Percentiles rank a stretch among this genome's conserved stretches.
Evolutionary conservation across 2,888 invertebrate species (phyloP).

Genomic region (Eupithecia vulgata): DNA sequence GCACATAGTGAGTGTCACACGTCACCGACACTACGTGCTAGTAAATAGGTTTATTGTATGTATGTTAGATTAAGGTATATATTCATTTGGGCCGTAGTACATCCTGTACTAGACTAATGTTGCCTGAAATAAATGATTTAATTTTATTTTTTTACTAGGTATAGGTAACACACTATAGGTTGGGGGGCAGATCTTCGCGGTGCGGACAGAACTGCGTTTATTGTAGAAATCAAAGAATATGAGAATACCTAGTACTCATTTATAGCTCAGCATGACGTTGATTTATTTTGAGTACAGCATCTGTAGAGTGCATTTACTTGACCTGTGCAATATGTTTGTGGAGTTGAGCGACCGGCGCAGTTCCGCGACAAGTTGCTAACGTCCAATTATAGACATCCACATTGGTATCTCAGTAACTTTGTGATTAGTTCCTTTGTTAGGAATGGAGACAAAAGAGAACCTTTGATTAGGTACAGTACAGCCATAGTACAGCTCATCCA

Average conservation of each 20-base stretch:
- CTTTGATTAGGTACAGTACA: slow-evolving; percentile 10
- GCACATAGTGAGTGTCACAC: too few relatives aligned
- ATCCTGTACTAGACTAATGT: too few relatives aligned
- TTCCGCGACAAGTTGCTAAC: background rate
- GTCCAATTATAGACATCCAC: background rate
- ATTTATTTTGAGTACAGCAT: background rate
- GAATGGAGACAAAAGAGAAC: background rate
- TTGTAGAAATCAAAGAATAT: background rate
- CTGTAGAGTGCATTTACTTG: background rate
- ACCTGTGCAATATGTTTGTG: background rate
- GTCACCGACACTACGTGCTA: too few relatives aligned
- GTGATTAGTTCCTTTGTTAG: background rate
- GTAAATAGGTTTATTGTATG: too few relatives aligned
- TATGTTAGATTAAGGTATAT: too few relatives aligned
- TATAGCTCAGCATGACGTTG: background rate
- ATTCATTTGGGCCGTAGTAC: too few relatives aligned
- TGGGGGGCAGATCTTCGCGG: too few relatives aligned
- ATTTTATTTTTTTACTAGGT: too few relatives aligned
- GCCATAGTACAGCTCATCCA: slow-evolving; percentile 8
- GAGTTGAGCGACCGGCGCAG: background rate
- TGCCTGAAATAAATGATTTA: too few relatives aligned
- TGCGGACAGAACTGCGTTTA: background rate
- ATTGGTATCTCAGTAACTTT: background rate
- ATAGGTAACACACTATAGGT: too few relatives aligned
- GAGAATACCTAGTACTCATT: background rate